Evolutionary conservation across 2,113 vertebrate genomes (phyloP).

Genomic region (Xenotilapia longispinis): DNA sequence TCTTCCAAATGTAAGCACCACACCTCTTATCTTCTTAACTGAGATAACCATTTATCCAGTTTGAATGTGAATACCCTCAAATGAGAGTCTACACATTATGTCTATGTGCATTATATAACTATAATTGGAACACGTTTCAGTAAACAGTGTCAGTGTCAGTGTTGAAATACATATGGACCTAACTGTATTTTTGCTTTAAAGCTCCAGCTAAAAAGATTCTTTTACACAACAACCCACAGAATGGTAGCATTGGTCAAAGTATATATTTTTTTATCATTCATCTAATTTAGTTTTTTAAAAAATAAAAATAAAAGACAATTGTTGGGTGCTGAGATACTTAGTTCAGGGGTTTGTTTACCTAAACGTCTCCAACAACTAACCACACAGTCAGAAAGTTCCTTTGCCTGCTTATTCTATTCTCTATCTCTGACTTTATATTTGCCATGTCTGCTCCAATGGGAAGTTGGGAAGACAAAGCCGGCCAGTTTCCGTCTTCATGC

Average conservation of each 20-base stretch:
- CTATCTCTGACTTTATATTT: background rate
- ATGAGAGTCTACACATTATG: background rate
- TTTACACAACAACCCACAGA: background rate
- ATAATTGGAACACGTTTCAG: background rate
- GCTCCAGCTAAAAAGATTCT: background rate
- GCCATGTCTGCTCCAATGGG: slow-evolving; percentile 19
- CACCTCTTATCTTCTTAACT: background rate
- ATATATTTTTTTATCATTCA: background rate
- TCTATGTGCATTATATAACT: background rate
- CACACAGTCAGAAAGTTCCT: background rate
- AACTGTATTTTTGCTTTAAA: background rate
- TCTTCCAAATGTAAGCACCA: background rate
- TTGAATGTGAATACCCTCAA: background rate
- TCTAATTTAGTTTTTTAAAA: background rate
- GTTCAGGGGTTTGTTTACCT: background rate
- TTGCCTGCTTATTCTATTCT: background rate
- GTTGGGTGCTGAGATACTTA: background rate
- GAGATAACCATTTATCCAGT: background rate
- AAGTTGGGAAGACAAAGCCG: slow-evolving; percentile 21
- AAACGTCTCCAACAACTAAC: background rate
- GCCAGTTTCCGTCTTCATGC: slow-evolving; percentile 29
- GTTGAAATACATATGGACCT: background rate
- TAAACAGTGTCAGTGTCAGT: background rate
- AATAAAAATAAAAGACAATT: background rate
- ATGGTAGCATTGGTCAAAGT: background rate